Evolutionary conservation across 2,888 invertebrate genomes (phyloP), one percentile per base, ranked within the genome.

Genomic region (Hirudinaria manillensis): DNA sequence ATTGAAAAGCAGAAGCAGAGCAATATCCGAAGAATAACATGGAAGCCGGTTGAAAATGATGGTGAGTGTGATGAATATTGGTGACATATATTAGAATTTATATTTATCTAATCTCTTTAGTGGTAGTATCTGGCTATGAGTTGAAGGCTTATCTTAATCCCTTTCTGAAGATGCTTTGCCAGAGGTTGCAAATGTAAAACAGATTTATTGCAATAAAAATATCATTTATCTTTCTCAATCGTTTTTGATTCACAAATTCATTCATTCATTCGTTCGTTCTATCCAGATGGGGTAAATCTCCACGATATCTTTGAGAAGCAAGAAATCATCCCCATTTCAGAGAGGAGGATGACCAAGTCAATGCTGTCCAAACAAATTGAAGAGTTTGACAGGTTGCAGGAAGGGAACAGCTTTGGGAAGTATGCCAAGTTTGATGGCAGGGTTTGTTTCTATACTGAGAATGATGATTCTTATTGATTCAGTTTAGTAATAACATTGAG

Each of bases 361-460:
- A 86, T 90, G 77, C 86, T 96, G 67, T 87, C 92, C 0, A 89
- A 91, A 81, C 91, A 92, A 80, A 84, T 96, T 68, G 89, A 90
- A 80, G 90, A 91, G 81, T 91, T 90, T 80, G 91, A 91, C 0
- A 89, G 90, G 81, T 86, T 91, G 77, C 29, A n/a, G 24, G 91
- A 92, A 0, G 89, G 91, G 81, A 93, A 94, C 85, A 93, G 93
- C 73, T 97, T 92, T 86, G 89, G 91, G 78, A 92, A 92, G 82
- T 97, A 91, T 87, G 92, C 93, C 3, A 92, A 91, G 86, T 96
- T 92, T 85, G 95, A 96, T 87, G 95, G 95, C 78, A 91, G 90
- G 79, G 86, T 87, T 80, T 78, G 81, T 56, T 29, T 34, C 61
- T 10, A 27, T 16, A 29, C 19, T 27, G 56, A 27, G 3, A 16